These are phyloP conservation scores for Pantherophis guttatus DNA, from an alignment of 2,113 vertebrate genomes.

Conservation along the genomic window DNA sequence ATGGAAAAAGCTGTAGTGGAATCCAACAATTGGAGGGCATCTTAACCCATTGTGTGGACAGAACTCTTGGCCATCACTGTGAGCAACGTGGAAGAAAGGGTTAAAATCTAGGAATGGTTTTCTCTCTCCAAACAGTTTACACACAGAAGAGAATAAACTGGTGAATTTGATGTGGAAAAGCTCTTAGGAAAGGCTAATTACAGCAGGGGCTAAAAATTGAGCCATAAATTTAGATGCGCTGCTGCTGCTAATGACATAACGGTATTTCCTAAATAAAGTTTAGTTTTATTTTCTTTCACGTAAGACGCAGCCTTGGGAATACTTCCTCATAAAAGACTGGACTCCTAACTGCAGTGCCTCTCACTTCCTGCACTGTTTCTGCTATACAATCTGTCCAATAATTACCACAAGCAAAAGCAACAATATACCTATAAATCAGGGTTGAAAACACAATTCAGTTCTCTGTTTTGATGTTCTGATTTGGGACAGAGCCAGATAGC, in stretches of 20 bases:
- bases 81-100: not conserved
- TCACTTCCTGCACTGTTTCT: not conserved
- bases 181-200: not conserved
- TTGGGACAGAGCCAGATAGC: not conserved
- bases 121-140: not conserved
- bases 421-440: not conserved
- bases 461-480: not conserved
- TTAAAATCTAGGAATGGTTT: not conserved
- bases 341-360: not conserved
- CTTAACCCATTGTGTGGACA: not conserved
- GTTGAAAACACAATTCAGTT: not conserved
- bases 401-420: not conserved
- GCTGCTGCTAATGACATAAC: not conserved
- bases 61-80: not conserved
- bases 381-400: not conserved
- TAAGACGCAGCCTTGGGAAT: not conserved
- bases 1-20: not conserved
- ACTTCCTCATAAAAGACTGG: not conserved
- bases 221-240: not conserved
- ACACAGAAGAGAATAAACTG: not conserved
- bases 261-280: not conserved
- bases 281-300: not conserved
- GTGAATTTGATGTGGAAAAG: not conserved
- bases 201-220: not conserved
- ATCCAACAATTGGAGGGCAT: not conserved